Percentiles rank a stretch among this genome's conserved stretches.
phyloP scores from a whole-genome alignment of 2,113 vertebrate genomes.

The Bungarus multicinctus region DNA sequence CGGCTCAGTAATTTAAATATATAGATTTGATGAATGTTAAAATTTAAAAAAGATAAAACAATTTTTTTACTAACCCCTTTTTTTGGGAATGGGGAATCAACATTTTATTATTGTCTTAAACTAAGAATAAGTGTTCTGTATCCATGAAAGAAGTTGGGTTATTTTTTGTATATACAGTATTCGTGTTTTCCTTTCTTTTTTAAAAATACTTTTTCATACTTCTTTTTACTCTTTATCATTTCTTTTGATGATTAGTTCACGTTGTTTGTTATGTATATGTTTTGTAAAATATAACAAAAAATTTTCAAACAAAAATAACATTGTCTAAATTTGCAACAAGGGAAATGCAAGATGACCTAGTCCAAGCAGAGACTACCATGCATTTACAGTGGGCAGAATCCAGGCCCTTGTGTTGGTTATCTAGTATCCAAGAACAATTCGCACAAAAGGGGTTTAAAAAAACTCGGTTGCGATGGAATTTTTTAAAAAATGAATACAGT shows the following conservation, averaged over 20 bases:
- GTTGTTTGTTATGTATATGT: not conserved
- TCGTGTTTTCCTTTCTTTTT: too few relatives aligned
- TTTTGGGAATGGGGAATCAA: not conserved
- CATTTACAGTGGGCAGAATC: not conserved
- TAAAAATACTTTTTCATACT: too few relatives aligned
- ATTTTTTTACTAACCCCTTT: not conserved
- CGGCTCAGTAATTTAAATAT: not conserved
- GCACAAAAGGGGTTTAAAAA: not conserved
- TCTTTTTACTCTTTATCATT: not conserved
- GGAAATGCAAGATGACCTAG: not conserved
- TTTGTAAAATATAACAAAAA: not conserved
- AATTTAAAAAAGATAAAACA: too few relatives aligned
- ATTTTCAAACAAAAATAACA: not conserved
- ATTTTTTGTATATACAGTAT: too few relatives aligned
- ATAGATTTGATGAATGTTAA: too few relatives aligned
- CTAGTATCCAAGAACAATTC: not conserved
- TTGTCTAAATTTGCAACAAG: not conserved
- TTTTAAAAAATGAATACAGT: not conserved
- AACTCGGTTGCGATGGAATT: not conserved
- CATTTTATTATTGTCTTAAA: too few relatives aligned
- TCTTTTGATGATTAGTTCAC: not conserved
- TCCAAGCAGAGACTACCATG: not conserved
- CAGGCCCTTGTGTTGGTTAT: not conserved
- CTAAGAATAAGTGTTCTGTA: too few relatives aligned
- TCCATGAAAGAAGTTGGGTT: too few relatives aligned